phyloP scores from a whole-genome alignment of 2,888 invertebrate species.

The Colostygia pectinataria region DNA sequence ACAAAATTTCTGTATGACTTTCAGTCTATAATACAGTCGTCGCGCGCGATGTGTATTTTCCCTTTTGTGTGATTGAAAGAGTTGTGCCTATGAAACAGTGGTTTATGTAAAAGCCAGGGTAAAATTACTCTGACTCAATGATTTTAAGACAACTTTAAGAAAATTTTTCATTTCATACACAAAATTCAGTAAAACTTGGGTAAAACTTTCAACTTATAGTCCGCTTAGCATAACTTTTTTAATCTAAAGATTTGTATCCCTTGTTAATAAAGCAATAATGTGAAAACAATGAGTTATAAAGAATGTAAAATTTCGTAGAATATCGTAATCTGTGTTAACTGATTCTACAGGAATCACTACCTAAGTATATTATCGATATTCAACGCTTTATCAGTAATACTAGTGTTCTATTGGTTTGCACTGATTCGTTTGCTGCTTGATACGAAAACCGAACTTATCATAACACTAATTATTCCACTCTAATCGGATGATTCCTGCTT shows the following conservation, averaged over 20 bases:
- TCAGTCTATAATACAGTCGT: constrained; percentile 30
- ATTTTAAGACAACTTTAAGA: too few relatives aligned
- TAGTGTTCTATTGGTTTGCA: constrained; percentile 17
- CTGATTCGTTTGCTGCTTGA: constrained; percentile 15
- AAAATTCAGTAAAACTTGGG: too few relatives aligned
- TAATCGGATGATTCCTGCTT: constrained; percentile 25
- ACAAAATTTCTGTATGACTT: constrained; percentile 41
- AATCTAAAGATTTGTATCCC: too few relatives aligned
- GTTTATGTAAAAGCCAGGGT: not conserved
- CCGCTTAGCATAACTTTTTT: too few relatives aligned
- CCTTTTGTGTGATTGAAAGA: too few relatives aligned
- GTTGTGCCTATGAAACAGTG: not conserved
- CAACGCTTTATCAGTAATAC: constrained; percentile 15
- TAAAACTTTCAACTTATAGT: too few relatives aligned
- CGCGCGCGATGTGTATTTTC: constrained; percentile 6
- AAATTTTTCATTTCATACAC: too few relatives aligned
- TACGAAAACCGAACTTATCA: constrained; percentile 22
- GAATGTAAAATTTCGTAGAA: not conserved
- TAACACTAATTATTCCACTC: not conserved
- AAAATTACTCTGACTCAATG: too few relatives aligned
- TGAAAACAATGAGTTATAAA: too few relatives aligned
- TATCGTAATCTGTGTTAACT: constrained; percentile 20
- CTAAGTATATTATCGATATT: constrained; percentile 12
- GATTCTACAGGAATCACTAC: constrained; percentile 18
- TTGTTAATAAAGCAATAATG: too few relatives aligned